Percentiles rank a stretch among this genome's conserved stretches.
These are phyloP conservation scores for Argynnis bischoffii DNA, from an alignment of 2,888 invertebrate genomes.

Conservation along the genomic window DNA sequence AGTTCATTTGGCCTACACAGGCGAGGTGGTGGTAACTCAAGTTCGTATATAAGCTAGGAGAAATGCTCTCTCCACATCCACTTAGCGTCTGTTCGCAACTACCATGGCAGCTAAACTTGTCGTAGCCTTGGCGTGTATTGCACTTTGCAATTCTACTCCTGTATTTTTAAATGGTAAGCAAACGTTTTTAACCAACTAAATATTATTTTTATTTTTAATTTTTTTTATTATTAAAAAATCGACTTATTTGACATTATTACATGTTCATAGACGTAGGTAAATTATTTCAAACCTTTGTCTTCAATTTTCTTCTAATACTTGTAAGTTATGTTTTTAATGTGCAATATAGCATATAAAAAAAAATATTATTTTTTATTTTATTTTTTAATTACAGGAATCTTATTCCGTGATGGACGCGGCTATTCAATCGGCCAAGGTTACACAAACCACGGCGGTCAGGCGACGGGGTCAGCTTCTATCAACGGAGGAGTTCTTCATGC, in stretches of 20 bases:
- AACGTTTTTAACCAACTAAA: slow-evolving; percentile 9
- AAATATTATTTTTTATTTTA: neutral
- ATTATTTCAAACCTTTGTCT: no score
- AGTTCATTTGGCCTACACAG: slow-evolving; percentile 67
- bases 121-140: slow-evolving; percentile 61
- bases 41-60: slow-evolving; percentile 72
- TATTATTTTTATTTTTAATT: slow-evolving; percentile 2
- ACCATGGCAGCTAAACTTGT: slow-evolving; percentile 69
- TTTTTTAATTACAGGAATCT: slow-evolving; percentile 49
- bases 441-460: slow-evolving; percentile 55
- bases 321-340: no score
- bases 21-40: slow-evolving; percentile 56
- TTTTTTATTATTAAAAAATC: neutral
- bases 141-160: slow-evolving; percentile 65
- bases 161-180: slow-evolving; percentile 66
- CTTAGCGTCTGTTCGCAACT: slow-evolving; percentile 59
- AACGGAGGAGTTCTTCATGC: slow-evolving; percentile 54
- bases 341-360: no score
- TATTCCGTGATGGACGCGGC: slow-evolving; percentile 65
- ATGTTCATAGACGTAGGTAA: neutral
- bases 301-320: no score
- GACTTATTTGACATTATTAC: neutral
- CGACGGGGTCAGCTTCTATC: slow-evolving; percentile 56
- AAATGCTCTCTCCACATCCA: slow-evolving; percentile 80
- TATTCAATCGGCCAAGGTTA: slow-evolving; percentile 60